Evolutionary conservation across 2,113 vertebrate genomes (phyloP), one percentile per base, ranked within the genome.

Genomic region (Paraplagusia blochii): DNA sequence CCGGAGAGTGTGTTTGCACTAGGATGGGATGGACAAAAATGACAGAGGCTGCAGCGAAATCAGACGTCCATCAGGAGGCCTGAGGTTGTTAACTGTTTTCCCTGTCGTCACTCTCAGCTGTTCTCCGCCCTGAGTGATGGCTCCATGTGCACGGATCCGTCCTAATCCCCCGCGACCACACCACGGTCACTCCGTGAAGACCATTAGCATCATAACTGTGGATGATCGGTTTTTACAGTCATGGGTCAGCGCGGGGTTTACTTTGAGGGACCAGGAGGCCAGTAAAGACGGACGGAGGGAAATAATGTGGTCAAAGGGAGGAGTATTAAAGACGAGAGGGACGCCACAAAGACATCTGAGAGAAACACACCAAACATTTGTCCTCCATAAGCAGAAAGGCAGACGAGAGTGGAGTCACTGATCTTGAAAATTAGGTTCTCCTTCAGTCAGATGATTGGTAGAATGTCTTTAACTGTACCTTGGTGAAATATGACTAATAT

Each of bases 121-220:
- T 85, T 72, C 56, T 75, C 58, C 46, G 53, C n/a, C 63, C 0
- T 84, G 85, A 85, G 61, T 80, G 81, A 84, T 81, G 63, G 77
- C 52, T 58, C 79, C 85, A 77, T 80, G 84, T 85, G 81, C 62
- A 38, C 59, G 38, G 59, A 16, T 51, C 53, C 11, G 43, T 1
- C 48, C 76, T 69, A 78, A 88, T 78, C 77, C 79, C 73, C 60
- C 44, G 68, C 58, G 77, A 74, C 71, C 71, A 69, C 74, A 63
- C 49, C 48, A 54, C 70, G 60, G 50, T 53, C 40, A 46, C 63
- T 60, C 72, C 58, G 40, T 79, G 81, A 81, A 82, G 70, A 63
- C 81, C 73, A 84, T 79, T 81, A 83, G 81, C 80, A 70, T 72
- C 71, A 58, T 69, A 74, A 70, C 77, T 57, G 63, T 66, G 79